Percentiles rank a stretch among this genome's conserved stretches.
phyloP scores from a whole-genome alignment of 1,140 invertebrate genomes.

The Procambarus clarkii region DNA sequence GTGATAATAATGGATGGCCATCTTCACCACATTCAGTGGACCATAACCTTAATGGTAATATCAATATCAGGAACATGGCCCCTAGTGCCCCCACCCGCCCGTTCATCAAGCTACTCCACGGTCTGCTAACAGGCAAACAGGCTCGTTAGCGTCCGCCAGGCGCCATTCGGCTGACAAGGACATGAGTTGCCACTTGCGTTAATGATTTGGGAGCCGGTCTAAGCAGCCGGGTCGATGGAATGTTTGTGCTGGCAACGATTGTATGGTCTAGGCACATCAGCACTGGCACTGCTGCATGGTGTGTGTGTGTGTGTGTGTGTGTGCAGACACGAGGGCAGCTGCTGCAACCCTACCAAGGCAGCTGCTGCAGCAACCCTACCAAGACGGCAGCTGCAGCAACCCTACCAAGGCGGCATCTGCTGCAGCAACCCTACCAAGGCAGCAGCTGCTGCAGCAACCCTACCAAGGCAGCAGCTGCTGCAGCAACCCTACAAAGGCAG shows the following conservation, averaged over 20 bases:
- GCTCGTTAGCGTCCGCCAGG: slow-evolving; percentile 10
- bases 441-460: no score
- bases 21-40: background rate
- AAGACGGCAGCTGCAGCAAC: no score
- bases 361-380: no score
- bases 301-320: no score
- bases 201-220: background rate
- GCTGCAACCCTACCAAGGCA: no score
- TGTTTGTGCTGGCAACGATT: background rate
- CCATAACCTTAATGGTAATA: slow-evolving; percentile 4
- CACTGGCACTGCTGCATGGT: no score
- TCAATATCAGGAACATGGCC: background rate
- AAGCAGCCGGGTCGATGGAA: background rate
- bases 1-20: background rate
- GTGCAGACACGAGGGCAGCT: no score
- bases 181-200: background rate
- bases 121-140: slow-evolving; percentile 16
- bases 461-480: no score
- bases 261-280: background rate
- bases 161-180: background rate
- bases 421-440: no score
- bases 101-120: background rate
- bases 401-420: no score
- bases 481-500: no score
- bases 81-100: background rate